phyloP scores from a whole-genome alignment of 2,113 vertebrate species.

The Catharus fuscescens region DNA sequence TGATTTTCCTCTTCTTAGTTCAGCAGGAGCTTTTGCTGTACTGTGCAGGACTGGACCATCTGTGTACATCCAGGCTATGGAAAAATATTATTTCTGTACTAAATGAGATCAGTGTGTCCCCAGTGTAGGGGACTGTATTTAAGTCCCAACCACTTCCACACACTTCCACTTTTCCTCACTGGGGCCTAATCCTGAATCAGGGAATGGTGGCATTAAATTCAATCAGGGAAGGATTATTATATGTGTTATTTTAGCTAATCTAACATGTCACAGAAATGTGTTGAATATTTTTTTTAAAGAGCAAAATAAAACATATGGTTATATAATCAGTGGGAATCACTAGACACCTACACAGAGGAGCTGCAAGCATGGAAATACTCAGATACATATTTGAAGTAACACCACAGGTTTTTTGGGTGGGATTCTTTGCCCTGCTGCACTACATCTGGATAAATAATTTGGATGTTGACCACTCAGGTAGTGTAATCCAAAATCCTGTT shows the following conservation, averaged over 20 bases:
- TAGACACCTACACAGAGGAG: conserved; percentile 27
- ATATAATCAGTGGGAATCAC: conserved; percentile 33
- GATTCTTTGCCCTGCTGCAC: background rate
- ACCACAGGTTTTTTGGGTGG: background rate
- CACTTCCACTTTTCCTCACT: background rate
- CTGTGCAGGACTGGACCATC: background rate
- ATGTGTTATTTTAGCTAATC: background rate
- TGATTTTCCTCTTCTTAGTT: background rate
- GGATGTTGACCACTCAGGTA: conserved; percentile 6
- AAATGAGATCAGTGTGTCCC: background rate
- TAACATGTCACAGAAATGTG: background rate
- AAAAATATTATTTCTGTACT: background rate
- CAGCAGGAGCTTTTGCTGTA: background rate
- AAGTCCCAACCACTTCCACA: background rate
- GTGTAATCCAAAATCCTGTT: background rate
- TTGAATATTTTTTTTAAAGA: background rate
- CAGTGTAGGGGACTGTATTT: background rate
- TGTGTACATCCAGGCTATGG: background rate
- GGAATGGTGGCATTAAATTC: background rate
- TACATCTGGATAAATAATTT: conserved; percentile 46
- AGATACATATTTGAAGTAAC: background rate
- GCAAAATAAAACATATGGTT: conserved; percentile 20
- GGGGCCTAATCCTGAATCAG: background rate
- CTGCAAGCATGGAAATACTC: conserved; percentile 26
- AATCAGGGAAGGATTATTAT: background rate